phyloP scores from a whole-genome alignment of 2,888 invertebrate genomes.

The Callyntrura guangdongensis region DNA sequence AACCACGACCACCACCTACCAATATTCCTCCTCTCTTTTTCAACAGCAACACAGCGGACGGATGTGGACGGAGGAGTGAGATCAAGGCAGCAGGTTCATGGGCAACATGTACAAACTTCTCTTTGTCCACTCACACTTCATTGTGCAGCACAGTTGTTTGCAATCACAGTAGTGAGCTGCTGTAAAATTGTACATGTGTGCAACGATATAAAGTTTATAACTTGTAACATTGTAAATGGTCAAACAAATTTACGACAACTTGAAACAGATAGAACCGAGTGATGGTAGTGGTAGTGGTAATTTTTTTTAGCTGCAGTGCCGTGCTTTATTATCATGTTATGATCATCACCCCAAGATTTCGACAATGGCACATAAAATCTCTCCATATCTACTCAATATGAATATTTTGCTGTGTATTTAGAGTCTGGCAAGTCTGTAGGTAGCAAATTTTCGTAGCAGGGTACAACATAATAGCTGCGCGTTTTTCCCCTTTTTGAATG shows the following conservation, averaged over 20 bases:
- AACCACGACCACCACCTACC: constrained; percentile 21
- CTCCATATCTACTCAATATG: background rate
- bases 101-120: constrained; percentile 67
- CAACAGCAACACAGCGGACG: background rate
- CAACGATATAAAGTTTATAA: background rate
- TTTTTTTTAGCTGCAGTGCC: background rate
- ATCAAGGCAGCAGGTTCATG: constrained; percentile 79
- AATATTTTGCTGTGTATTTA: background rate
- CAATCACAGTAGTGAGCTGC: background rate
- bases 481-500: constrained; percentile 5
- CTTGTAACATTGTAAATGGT: constrained; percentile 7
- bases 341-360: constrained; percentile 16
- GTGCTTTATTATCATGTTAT: constrained; percentile 7
- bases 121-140: constrained; percentile 10
- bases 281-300: background rate
- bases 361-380: constrained; percentile 26
- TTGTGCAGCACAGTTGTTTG: constrained; percentile 19
- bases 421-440: constrained; percentile 3
- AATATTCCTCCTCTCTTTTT: constrained; percentile 60
- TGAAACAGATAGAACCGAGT: background rate
- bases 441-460: constrained; percentile 11
- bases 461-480: background rate
- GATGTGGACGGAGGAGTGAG: constrained; percentile 62
- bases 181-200: background rate
- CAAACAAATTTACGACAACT: constrained; percentile 48